Percentiles rank a stretch among this genome's conserved stretches.
These are phyloP conservation scores for Apus apus DNA, from an alignment of 2,113 vertebrate genomes.

Conservation along the genomic window DNA sequence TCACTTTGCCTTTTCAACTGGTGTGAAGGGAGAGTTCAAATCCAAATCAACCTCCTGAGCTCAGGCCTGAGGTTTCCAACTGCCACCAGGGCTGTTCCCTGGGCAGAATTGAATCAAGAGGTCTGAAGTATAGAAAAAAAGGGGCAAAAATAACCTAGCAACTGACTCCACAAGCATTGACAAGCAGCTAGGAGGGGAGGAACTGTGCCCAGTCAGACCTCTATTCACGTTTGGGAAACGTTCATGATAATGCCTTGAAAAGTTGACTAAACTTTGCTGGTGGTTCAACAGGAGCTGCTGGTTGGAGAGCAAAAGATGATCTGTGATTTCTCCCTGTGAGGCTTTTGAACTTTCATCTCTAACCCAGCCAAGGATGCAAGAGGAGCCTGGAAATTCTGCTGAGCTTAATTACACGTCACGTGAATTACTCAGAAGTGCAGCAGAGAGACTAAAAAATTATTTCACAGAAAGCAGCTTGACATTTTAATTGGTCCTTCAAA, in stretches of 20 bases:
- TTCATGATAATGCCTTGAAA: neutral
- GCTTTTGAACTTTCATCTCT: slow-evolving; percentile 60
- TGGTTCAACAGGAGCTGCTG: too few species aligned
- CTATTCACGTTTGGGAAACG: neutral
- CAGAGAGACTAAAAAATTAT: slow-evolving; percentile 73
- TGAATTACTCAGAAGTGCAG: slow-evolving; percentile 79
- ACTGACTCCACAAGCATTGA: neutral
- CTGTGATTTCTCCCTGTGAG: neutral
- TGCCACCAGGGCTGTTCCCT: neutral
- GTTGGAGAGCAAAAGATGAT: slow-evolving; percentile 9
- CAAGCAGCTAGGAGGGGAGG: neutral
- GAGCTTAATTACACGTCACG: slow-evolving; percentile 78
- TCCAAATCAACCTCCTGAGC: neutral
- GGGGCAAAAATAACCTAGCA: neutral
- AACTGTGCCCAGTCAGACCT: neutral
- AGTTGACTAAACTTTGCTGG: slow-evolving; percentile 54
- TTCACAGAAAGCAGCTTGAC: slow-evolving; percentile 78
- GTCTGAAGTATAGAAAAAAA: neutral
- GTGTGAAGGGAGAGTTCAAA: neutral
- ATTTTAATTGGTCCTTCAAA: slow-evolving; percentile 82
- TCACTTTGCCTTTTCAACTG: neutral
- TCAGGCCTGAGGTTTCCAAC: neutral
- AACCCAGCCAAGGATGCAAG: slow-evolving; percentile 53
- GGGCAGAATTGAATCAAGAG: neutral
- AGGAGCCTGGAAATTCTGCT: slow-evolving; percentile 71